Conservation (phyloP, 2,888 invertebrate species). For the Alentia gelatinosa region DNA sequence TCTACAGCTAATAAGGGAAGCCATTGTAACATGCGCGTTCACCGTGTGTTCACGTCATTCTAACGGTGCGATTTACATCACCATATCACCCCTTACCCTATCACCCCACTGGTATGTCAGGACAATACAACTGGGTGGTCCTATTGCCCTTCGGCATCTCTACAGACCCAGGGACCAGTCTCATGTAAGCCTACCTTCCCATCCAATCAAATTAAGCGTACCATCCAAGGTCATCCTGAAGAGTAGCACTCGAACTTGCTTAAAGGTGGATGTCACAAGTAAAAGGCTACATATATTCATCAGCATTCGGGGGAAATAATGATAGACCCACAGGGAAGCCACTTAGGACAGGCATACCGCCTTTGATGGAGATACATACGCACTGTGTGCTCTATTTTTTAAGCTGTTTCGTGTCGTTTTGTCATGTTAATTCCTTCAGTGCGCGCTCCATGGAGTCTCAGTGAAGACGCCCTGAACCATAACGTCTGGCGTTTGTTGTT, state of each 20-base stretch:
- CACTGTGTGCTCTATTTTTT: too few relatives aligned
- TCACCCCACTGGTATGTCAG: background rate
- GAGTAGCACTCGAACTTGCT: background rate
- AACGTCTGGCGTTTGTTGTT: too few relatives aligned
- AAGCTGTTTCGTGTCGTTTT: too few relatives aligned
- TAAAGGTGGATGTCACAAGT: background rate
- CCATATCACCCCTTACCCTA: background rate
- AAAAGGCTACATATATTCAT: background rate
- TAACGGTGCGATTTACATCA: background rate
- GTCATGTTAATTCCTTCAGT: too few relatives aligned
- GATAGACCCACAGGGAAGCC: too few relatives aligned
- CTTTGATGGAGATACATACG: background rate
- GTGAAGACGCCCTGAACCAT: too few relatives aligned
- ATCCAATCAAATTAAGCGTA: slow-evolving; percentile 19
- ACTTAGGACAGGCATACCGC: background rate
- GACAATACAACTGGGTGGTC: slow-evolving; percentile 16
- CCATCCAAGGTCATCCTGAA: background rate
- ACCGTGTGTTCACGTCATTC: background rate
- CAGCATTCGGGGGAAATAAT: too few relatives aligned
- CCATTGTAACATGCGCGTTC: background rate
- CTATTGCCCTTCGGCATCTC: background rate
- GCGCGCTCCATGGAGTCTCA: too few relatives aligned
- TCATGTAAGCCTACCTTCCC: background rate
- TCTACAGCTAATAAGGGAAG: background rate
- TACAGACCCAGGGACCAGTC: background rate